phyloP scores from a whole-genome alignment of 2,888 invertebrate genomes.

The Muscina levida region DNA sequence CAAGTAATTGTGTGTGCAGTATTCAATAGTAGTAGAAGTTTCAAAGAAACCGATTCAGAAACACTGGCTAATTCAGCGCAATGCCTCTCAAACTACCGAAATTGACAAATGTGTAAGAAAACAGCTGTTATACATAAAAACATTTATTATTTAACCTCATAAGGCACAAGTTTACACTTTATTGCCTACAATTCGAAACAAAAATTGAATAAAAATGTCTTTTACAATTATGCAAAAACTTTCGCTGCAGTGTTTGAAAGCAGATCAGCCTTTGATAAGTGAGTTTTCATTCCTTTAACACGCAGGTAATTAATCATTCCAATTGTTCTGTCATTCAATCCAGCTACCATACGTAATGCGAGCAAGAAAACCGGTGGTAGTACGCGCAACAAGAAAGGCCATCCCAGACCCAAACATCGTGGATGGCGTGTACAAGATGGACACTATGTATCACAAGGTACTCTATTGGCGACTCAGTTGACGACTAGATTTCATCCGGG shows the following conservation, averaged over 20 bases:
- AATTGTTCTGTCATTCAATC: neutral
- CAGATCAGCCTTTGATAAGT: conserved; percentile 75
- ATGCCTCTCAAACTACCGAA: too few species aligned
- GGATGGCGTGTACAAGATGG: conserved; percentile 90
- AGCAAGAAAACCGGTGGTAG: conserved; percentile 89
- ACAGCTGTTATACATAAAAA: too few species aligned
- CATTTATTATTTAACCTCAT: neutral
- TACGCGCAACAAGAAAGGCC: conserved; percentile 85
- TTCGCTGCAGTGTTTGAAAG: conserved; percentile 73
- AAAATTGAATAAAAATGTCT: conserved; percentile 71
- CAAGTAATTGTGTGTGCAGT: too few species aligned
- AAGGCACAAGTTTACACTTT: neutral
- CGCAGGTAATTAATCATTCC: neutral
- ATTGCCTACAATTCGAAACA: conserved; percentile 5
- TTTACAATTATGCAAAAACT: conserved; percentile 75
- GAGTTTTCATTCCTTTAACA: conserved; percentile 47
- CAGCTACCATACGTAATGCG: conserved; percentile 81
- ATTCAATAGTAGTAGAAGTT: too few species aligned
- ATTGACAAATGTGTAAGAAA: too few species aligned
- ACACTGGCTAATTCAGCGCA: too few species aligned
- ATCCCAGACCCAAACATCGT: conserved; percentile 87
- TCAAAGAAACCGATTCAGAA: too few species aligned
- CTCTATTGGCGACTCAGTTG: conserved; percentile 86
- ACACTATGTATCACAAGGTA: conserved; percentile 83
- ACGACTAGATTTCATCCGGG: conserved; percentile 89